These are phyloP conservation scores for Coelinius sp. DNA, from an alignment of 2,888 invertebrate species.

Conservation along the genomic window DNA sequence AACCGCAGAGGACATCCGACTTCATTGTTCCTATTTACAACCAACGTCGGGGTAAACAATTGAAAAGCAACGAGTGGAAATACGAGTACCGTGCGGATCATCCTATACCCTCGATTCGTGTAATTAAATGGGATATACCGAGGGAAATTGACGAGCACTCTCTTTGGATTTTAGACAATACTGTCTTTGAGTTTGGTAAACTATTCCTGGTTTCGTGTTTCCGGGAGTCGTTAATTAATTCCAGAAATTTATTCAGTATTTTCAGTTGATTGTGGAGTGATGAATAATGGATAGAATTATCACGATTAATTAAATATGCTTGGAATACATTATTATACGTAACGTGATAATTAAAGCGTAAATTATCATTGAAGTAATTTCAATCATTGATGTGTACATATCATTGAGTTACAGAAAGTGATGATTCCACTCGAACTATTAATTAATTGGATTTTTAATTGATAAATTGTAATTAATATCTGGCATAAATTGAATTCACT, in stretches of 20 bases:
- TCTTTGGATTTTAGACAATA: not conserved
- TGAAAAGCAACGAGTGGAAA: not conserved
- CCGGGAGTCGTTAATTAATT: not conserved
- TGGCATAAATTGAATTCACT: not conserved
- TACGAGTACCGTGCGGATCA: conserved; percentile 41
- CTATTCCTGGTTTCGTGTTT: not conserved
- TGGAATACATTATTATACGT: not conserved
- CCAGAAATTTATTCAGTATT: not conserved
- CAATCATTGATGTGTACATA: not conserved
- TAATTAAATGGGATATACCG: conserved; percentile 50
- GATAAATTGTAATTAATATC: not conserved
- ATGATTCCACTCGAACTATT: not conserved
- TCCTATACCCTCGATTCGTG: conserved; percentile 40
- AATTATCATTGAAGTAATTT: no score
- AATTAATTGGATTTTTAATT: not conserved
- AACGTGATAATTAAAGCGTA: not conserved
- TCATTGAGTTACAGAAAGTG: not conserved
- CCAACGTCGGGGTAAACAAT: conserved; percentile 51
- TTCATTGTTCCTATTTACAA: conserved; percentile 51
- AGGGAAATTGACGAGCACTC: conserved; percentile 30
- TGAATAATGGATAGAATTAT: not conserved
- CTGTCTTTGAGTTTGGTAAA: not conserved
- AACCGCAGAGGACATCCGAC: conserved; percentile 31
- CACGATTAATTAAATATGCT: not conserved
- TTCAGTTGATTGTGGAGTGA: no score